Base-by-base conservation (phyloP, 1,140 invertebrate genomes). In the Ylistrum balloti region DNA sequence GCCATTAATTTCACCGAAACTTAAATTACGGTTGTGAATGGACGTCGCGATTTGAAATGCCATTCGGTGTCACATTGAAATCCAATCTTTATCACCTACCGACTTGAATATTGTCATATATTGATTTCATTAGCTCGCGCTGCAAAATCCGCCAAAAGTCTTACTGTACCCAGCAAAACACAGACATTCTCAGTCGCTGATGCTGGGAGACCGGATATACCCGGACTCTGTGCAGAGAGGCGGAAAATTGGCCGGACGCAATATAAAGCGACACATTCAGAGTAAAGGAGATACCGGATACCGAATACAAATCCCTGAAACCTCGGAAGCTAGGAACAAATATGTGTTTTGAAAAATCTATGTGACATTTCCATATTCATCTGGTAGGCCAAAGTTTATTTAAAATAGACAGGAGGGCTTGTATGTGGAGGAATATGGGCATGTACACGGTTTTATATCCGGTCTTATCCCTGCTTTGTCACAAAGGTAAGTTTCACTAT, bases 191-290 rank as follows among this genome's bases (percentile, higher is more conserved):
- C 56, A 28, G 9, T 74, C 22, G 56, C 56, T n/a, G 22, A 74
- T 74, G 22, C n/a, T 28, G 56, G 28, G 56, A 28, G 1, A 74
- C 56, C 56, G 56, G 56, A 74, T n/a, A n/a, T 28, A 28, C 56
- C 56, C 56, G 2, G 22, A n/a, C 22, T 28, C 56, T 17, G 56
- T 28, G n/a, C 56, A n/a, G 3, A 28, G 56, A 74, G 56, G 56
- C 56, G 56, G 56, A n/a, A 74, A 74, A 74, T 74, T 74, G 56
- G n/a, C 56, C 56, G 56, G 56, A 74, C 56, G 56, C 22, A n/a
- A n/a, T 17, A 74, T 17, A 74, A 0, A 74, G 56, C n/a, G 56
- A 28, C 56, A 74, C n/a, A 28, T n/a, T 28, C 28, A 74, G n/a
- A 28, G 28, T 3, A 9, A 1, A 74, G 11, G 17, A 28, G 56